A percentile compares a stretch with the other conserved stretches of the same genome.
Evolutionary conservation across 2,888 invertebrate species (phyloP).

Genomic region (Phorcus lineatus): DNA sequence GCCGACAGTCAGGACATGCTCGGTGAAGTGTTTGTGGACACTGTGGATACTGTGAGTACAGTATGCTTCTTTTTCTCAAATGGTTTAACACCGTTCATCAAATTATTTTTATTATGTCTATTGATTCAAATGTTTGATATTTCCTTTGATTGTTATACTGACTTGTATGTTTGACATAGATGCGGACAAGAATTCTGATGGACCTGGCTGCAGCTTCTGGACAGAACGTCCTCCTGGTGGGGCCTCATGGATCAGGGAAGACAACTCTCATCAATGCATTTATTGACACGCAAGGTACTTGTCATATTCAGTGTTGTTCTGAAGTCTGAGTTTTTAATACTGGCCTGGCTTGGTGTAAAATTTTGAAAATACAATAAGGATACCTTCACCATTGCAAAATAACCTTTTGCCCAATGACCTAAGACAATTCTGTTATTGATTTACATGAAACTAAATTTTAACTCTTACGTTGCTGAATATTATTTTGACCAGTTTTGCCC

Average conservation of each 20-base stretch:
- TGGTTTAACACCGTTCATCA: too few species aligned
- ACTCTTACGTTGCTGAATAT: too few species aligned
- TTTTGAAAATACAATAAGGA: too few species aligned
- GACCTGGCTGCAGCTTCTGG: constrained; percentile 73
- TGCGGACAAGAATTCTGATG: constrained; percentile 72
- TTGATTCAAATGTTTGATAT: neutral
- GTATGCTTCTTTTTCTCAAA: too few species aligned
- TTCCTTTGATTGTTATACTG: neutral
- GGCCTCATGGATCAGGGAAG: constrained; percentile 75
- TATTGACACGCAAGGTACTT: constrained; percentile 70
- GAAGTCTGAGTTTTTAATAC: neutral
- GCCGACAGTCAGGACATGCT: constrained; percentile 72
- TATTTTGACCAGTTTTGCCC: too few species aligned
- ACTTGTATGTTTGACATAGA: constrained; percentile 45
- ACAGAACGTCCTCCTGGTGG: constrained; percentile 73
- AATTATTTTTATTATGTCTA: too few species aligned
- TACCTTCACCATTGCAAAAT: too few species aligned
- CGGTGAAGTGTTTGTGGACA: constrained; percentile 74
- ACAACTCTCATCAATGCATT: constrained; percentile 74
- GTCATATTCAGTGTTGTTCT: neutral
- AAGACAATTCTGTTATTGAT: too few species aligned
- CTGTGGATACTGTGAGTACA: constrained; percentile 72
- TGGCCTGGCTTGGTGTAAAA: neutral
- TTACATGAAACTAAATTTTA: too few species aligned
- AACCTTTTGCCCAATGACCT: too few species aligned